phyloP scores from a whole-genome alignment of 2,113 vertebrate species.

The Chloroceryle aenea region DNA sequence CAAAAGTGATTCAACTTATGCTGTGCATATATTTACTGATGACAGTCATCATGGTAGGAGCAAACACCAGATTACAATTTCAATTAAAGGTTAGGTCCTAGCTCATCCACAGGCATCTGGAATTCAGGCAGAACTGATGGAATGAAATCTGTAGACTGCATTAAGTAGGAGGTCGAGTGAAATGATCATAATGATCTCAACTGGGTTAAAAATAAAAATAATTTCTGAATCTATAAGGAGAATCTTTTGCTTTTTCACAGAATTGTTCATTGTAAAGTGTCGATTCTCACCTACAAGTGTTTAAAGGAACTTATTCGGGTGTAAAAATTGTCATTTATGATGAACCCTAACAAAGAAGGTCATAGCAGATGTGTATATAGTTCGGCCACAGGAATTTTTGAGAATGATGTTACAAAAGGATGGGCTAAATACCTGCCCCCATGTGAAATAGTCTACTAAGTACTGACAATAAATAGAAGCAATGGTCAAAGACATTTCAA shows the following conservation, averaged over 20 bases:
- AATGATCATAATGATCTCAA: background rate
- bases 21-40: background rate
- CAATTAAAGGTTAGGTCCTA: background rate
- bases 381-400: background rate
- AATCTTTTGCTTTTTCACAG: background rate
- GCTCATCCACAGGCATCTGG: background rate
- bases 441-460: background rate
- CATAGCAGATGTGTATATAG: background rate
- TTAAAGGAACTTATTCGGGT: background rate
- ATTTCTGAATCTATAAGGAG: background rate
- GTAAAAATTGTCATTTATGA: background rate
- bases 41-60: background rate
- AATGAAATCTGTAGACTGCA: background rate
- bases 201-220: background rate
- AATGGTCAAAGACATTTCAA: background rate
- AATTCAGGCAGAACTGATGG: background rate
- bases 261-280: background rate
- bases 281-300: background rate
- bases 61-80: background rate
- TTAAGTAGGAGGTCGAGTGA: background rate
- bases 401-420: background rate
- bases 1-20: background rate
- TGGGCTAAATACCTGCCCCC: background rate
- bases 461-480: background rate
- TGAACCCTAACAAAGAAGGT: background rate